Evolutionary conservation across 2,113 vertebrate genomes (phyloP), one percentile per base, ranked within the genome.

Genomic region (Psilopsiagon aurifrons): DNA sequence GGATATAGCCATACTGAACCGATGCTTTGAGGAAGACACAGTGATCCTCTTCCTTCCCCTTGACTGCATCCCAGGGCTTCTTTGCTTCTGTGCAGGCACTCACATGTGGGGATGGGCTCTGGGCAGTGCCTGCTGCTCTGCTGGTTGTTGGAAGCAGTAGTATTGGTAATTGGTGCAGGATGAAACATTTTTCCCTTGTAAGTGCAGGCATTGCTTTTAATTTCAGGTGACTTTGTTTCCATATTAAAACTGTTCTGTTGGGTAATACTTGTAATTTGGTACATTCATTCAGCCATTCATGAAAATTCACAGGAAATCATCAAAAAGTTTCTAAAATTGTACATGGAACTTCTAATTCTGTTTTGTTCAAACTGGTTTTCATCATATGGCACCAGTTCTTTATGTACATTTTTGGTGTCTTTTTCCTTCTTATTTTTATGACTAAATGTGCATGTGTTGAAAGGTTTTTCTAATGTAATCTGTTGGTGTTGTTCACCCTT

Each of bases 21-120:
- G 18, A 1, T 10, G 27, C 27, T 57, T 13, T 59, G 55, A 43
- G 81, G 52, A 57, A 22, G 37, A 22, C 8, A 4, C 6, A 3
- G 15, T 17, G 41, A 31, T 8, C 27, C 27, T 24, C 17, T 44
- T 7, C 35, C 29, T 37, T 11, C 49, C 3, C 0, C 33, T 4
- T 2, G 13, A 2, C 39, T 4, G 39, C 7, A 5, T 31, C 25
- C 75, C 3, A 1, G 52, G 24, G 62, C 14, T 35, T 39, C 57
- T n/a, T 66, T 8, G 1, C 35, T 17, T 17, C 35, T 37, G 11
- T 25, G 22, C 7, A 6, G 27, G 64, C 28, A 2, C 46, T 19
- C 3, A 4, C 0, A 1, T 7, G 0, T 15, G 29, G 22, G 39
- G 15, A 39, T 44, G 52, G 51, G 24, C 15, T 41, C 25, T 17